These are phyloP conservation scores for Harpegnathos saltator DNA, from an alignment of 1,140 invertebrate genomes.

Conservation along the genomic window DNA sequence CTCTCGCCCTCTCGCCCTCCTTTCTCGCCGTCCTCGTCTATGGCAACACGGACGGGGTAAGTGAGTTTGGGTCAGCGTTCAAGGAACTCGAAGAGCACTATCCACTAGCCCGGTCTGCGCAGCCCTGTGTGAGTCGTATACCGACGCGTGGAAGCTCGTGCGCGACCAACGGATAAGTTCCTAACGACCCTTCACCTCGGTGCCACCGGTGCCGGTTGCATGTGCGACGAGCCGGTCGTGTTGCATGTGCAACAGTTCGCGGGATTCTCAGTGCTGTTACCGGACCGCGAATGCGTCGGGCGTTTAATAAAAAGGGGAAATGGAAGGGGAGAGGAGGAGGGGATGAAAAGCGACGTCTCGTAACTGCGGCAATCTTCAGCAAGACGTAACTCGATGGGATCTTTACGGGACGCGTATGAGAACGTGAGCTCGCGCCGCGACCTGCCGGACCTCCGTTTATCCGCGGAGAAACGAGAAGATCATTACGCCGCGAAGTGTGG, in stretches of 20 bases:
- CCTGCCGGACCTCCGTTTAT: neutral
- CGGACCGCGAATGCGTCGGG: neutral
- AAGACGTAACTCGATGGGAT: neutral
- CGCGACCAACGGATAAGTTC: conserved; percentile 56
- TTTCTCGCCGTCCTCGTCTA: neutral
- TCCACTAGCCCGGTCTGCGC: neutral
- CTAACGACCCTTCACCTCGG: conserved; percentile 55
- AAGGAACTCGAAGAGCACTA: conserved; percentile 51
- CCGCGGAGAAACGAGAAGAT: neutral
- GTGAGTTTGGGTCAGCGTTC: conserved; percentile 56
- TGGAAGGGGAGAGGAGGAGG: neutral
- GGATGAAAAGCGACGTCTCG: neutral
- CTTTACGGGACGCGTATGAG: neutral
- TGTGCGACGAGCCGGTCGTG: conserved; percentile 30
- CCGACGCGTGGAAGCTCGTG: conserved; percentile 37
- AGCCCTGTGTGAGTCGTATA: neutral
- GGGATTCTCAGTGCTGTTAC: conserved; percentile 13
- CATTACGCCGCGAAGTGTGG: neutral
- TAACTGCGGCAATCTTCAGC: neutral
- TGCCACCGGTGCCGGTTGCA: conserved; percentile 19
- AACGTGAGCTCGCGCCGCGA: neutral
- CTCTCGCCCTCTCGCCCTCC: neutral
- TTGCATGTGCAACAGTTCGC: conserved; percentile 43
- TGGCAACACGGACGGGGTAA: conserved; percentile 28
- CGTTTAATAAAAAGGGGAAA: neutral